Evolutionary conservation across 2,113 vertebrate species (phyloP).

Genomic region (Indicator indicator): DNA sequence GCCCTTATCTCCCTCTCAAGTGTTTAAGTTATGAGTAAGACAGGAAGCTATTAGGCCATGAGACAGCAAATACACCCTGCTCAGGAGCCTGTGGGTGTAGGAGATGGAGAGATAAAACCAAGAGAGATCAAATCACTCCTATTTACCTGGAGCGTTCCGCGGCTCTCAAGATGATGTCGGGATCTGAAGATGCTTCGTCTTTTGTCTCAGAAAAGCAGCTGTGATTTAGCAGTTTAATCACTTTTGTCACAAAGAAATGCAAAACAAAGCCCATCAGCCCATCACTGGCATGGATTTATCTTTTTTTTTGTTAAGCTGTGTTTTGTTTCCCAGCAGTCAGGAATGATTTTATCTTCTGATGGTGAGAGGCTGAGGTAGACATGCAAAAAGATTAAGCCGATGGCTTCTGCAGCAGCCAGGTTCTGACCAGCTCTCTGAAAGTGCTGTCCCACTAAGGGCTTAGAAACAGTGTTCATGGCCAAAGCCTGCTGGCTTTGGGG

Average conservation of each 20-base stretch:
- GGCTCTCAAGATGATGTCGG: slow-evolving; percentile 41
- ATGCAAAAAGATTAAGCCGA: neutral
- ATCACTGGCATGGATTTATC: too few relatives aligned
- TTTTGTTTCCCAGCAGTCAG: neutral
- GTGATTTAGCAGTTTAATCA: slow-evolving; percentile 71
- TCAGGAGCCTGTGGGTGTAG: slow-evolving; percentile 45
- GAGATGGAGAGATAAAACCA: slow-evolving; percentile 48
- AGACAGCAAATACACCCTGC: slow-evolving; percentile 68
- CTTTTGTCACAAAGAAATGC: slow-evolving; percentile 54
- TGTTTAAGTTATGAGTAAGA: slow-evolving; percentile 70
- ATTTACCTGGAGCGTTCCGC: slow-evolving; percentile 55
- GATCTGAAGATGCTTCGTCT: slow-evolving; percentile 64
- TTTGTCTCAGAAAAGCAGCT: slow-evolving; percentile 51
- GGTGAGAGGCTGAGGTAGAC: neutral
- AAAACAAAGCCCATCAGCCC: slow-evolving; percentile 49
- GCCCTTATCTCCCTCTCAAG: slow-evolving; percentile 40
- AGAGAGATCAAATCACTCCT: slow-evolving; percentile 62
- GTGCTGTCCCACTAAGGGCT: neutral
- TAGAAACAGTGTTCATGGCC: neutral
- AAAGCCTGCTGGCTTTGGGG: neutral
- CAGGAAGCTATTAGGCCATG: slow-evolving; percentile 67
- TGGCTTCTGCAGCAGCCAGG: neutral
- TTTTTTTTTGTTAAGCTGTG: neutral
- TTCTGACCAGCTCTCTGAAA: neutral
- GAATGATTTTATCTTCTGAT: neutral